phyloP scores from a whole-genome alignment of 2,888 invertebrate genomes.

The Chydorus sphaericus region DNA sequence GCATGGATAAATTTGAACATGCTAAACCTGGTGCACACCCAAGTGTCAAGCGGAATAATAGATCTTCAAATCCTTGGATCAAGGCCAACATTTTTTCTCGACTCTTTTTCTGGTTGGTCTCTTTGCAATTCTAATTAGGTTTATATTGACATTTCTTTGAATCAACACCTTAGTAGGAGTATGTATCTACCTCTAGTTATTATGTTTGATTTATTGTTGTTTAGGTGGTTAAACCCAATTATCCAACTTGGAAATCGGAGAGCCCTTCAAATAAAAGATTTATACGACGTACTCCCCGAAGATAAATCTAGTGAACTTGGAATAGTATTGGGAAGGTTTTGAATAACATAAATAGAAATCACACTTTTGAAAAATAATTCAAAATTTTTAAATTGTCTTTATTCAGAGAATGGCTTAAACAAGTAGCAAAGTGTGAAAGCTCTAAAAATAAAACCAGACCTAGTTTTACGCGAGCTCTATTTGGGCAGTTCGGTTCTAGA shows the following conservation, averaged over 20 bases:
- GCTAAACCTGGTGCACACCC: too few relatives aligned
- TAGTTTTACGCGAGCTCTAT: neutral
- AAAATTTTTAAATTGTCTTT: neutral
- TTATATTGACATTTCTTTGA: too few relatives aligned
- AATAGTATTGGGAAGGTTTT: slow-evolving; percentile 23
- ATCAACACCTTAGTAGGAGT: too few relatives aligned
- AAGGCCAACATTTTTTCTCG: neutral
- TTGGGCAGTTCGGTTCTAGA: neutral
- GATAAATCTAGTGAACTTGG: slow-evolving; percentile 23
- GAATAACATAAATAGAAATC: too few relatives aligned
- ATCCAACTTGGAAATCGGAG: slow-evolving; percentile 23
- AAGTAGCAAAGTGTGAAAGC: neutral
- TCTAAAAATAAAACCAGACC: slow-evolving; percentile 29
- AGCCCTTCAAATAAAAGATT: slow-evolving; percentile 22
- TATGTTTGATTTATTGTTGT: too few relatives aligned
- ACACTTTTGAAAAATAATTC: too few relatives aligned
- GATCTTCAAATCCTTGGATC: too few relatives aligned
- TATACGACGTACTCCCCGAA: slow-evolving; percentile 21
- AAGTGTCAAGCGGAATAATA: too few relatives aligned
- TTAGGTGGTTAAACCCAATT: slow-evolving; percentile 23
- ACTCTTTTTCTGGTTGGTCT: neutral
- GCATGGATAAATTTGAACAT: too few relatives aligned
- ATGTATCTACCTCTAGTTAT: too few relatives aligned
- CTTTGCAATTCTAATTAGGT: neutral
- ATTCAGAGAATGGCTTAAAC: neutral